A percentile compares a stretch with the other conserved stretches of the same genome.
phyloP scores from a whole-genome alignment of 2,797 vertebrate genomes.

The Eulemur coronatus region DNA sequence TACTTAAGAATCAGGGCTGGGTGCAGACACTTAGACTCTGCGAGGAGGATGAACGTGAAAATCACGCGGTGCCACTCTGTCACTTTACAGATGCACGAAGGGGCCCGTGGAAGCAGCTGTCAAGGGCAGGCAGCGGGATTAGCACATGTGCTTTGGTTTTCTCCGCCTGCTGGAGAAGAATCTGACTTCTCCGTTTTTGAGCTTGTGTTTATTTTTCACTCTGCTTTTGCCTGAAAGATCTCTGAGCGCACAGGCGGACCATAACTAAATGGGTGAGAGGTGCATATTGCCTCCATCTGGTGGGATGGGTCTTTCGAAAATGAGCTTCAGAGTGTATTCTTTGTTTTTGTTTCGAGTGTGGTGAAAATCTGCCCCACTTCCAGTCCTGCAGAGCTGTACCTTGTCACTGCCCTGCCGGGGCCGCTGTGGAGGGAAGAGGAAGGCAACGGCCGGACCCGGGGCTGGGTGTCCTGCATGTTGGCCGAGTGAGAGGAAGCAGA shows the following conservation, averaged over 20 bases:
- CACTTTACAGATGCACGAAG: neutral
- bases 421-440: rapidly evolving
- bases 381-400: neutral
- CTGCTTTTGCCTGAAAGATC: neutral
- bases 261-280: neutral
- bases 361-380: neutral
- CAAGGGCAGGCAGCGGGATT: neutral
- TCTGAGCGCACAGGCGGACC: neutral
- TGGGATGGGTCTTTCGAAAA: neutral
- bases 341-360: neutral
- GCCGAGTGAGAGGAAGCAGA: neutral
- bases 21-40: neutral
- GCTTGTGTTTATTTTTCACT: neutral
- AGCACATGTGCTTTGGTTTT: neutral
- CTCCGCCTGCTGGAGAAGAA: neutral
- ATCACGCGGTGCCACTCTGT: rapidly evolving
- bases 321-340: neutral
- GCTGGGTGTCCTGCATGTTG: neutral
- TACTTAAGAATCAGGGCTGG: neutral
- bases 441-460: rapidly evolving
- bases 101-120: neutral
- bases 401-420: neutral
- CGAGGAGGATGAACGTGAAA: neutral
- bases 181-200: neutral
- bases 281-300: neutral